Evolutionary conservation across 2,888 invertebrate species (phyloP).

Genomic region (Parnassius orleans): DNA sequence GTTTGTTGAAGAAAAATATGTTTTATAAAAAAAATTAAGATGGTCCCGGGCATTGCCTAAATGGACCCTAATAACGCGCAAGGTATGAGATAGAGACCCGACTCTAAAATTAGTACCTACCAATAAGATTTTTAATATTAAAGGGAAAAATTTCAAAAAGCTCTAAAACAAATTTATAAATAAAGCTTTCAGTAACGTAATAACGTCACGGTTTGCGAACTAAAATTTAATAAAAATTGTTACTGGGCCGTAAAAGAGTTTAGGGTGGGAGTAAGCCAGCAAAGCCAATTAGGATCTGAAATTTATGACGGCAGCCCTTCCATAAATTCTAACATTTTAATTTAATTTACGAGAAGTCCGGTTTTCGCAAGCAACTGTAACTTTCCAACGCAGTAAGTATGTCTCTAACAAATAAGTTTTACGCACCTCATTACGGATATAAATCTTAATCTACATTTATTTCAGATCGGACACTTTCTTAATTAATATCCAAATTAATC

Average conservation of each 20-base stretch:
- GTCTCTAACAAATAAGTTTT: slow-evolving; percentile 22
- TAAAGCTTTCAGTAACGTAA: slow-evolving; percentile 14
- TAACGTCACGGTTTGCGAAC: slow-evolving; percentile 30
- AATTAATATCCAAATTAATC: too few species aligned
- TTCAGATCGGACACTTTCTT: too few species aligned
- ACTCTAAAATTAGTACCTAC: too few species aligned
- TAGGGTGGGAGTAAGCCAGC: slow-evolving; percentile 60
- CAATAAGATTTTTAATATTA: not conserved
- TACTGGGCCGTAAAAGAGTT: slow-evolving; percentile 72
- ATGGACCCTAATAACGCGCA: too few species aligned
- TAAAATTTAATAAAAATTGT: slow-evolving; percentile 61
- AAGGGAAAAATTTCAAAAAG: not conserved
- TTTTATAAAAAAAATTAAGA: too few species aligned
- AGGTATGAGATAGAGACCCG: too few species aligned
- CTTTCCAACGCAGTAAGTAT: slow-evolving; percentile 38
- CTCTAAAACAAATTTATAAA: too few species aligned
- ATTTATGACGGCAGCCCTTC: slow-evolving; percentile 64
- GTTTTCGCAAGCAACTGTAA: slow-evolving; percentile 36
- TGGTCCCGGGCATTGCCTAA: too few species aligned
- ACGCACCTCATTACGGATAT: slow-evolving; percentile 10
- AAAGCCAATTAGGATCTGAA: slow-evolving; percentile 70
- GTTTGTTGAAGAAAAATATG: not conserved
- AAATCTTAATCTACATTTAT: not conserved
- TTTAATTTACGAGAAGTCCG: slow-evolving; percentile 62
- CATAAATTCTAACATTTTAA: slow-evolving; percentile 77